Conservation (phyloP, 2,797 vertebrate species). For the Arnoldichthys spilopterus region DNA sequence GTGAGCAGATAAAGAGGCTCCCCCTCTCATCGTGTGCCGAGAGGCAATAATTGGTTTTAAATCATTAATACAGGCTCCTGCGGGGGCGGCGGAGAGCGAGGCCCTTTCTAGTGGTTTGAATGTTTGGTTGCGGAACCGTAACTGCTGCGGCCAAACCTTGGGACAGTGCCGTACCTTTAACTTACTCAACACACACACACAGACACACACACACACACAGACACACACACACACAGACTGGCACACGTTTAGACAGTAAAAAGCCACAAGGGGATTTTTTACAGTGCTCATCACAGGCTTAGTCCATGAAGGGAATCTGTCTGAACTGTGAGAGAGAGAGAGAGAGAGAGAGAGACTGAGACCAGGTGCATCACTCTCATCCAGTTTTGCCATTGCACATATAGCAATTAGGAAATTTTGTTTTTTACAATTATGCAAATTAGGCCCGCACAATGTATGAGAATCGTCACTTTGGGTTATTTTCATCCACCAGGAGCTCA, state of each 20-base stretch:
- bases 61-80: conserved; percentile 57
- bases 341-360: conserved; percentile 15
- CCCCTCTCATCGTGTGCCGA: conserved; percentile 34
- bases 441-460: not conserved
- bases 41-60: conserved; percentile 59
- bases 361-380: not conserved
- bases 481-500: not conserved
- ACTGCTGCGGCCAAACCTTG: conserved; percentile 21
- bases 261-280: conserved; percentile 57
- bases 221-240: conserved; percentile 28
- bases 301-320: conserved; percentile 27
- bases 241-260: conserved; percentile 32
- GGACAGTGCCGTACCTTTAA: conserved; percentile 25
- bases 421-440: not conserved
- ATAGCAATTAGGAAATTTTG: not conserved
- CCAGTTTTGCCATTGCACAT: not conserved
- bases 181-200: conserved; percentile 14
- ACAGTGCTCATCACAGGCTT: conserved; percentile 46
- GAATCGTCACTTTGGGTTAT: not conserved
- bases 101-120: conserved; percentile 17
- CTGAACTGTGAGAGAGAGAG: conserved; percentile 26
- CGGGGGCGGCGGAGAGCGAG: conserved; percentile 36
- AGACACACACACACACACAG: conserved; percentile 22
- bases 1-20: conserved; percentile 53
- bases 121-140: conserved; percentile 16